Evolutionary conservation across 2,797 vertebrate species (phyloP).

Genomic region (Pitangus sulphuratus): DNA sequence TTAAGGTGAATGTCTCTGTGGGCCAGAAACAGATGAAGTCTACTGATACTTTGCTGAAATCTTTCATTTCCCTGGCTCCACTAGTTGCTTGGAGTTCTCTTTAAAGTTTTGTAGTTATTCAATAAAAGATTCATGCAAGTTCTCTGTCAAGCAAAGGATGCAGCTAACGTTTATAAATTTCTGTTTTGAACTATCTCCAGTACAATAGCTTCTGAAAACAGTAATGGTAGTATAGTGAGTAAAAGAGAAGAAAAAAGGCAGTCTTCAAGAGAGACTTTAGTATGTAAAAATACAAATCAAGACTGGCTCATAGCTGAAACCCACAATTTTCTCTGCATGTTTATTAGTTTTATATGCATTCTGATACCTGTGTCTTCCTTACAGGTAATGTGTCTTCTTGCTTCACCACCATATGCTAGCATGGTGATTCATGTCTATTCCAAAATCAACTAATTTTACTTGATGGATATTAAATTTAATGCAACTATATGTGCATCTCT

Average conservation of each 20-base stretch:
- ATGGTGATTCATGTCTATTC: not conserved
- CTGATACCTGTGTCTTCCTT: not conserved
- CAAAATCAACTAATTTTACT: not conserved
- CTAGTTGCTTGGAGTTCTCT: not conserved
- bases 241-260: not conserved
- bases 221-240: not conserved
- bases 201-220: not conserved
- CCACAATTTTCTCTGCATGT: not conserved
- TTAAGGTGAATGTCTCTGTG: not conserved
- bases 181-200: not conserved
- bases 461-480: not conserved
- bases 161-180: not conserved
- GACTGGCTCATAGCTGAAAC: not conserved
- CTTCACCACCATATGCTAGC: not conserved
- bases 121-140: not conserved
- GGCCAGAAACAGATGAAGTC: not conserved
- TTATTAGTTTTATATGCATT: not conserved
- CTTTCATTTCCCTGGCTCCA: not conserved
- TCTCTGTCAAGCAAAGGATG: not conserved
- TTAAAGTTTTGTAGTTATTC: not conserved
- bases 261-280: not conserved
- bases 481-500: not conserved
- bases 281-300: not conserved
- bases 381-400: not conserved
- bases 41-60: slow-evolving; percentile 10